Evolutionary conservation across 2,797 vertebrate species (phyloP).

Genomic region (Centroberyx gerrardi): DNA sequence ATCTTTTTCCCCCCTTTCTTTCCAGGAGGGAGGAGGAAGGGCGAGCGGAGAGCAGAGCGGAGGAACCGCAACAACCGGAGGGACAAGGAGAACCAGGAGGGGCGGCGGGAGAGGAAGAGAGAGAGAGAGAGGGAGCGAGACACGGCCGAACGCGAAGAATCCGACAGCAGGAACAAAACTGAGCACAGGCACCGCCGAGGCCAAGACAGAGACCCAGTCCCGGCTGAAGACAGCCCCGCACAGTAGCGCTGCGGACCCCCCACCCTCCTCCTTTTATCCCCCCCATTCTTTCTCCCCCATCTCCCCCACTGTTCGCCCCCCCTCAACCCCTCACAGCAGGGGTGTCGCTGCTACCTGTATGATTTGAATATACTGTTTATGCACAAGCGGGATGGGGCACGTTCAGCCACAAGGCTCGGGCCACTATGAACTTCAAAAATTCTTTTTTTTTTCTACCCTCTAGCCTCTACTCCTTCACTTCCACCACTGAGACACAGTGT

Average conservation of each 20-base stretch:
- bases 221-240: constrained; percentile 79
- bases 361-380: constrained; percentile 87
- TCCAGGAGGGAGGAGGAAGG: constrained; percentile 78
- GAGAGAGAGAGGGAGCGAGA: constrained; percentile 85
- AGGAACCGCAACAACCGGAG: constrained; percentile 92
- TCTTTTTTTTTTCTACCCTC: constrained; percentile 41
- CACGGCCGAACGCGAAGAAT: constrained; percentile 85
- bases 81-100: constrained; percentile 88
- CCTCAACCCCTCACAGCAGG: constrained; percentile 78
- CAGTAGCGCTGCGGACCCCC: constrained; percentile 78
- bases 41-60: constrained; percentile 84
- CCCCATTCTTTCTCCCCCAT: constrained; percentile 54
- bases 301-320: constrained; percentile 68
- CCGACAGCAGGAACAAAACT: constrained; percentile 91
- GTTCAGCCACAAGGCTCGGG: constrained; percentile 72
- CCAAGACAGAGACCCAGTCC: constrained; percentile 87
- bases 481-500: constrained; percentile 60
- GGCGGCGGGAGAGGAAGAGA: constrained; percentile 88
- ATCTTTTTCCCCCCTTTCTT: not conserved
- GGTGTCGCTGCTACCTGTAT: constrained; percentile 96
- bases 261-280: constrained; percentile 53
- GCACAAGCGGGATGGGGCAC: constrained; percentile 81
- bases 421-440: constrained; percentile 68
- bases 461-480: constrained; percentile 65
- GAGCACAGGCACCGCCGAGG: constrained; percentile 92